Conservation (phyloP, 2,888 invertebrate species). For the Timandra comae region DNA sequence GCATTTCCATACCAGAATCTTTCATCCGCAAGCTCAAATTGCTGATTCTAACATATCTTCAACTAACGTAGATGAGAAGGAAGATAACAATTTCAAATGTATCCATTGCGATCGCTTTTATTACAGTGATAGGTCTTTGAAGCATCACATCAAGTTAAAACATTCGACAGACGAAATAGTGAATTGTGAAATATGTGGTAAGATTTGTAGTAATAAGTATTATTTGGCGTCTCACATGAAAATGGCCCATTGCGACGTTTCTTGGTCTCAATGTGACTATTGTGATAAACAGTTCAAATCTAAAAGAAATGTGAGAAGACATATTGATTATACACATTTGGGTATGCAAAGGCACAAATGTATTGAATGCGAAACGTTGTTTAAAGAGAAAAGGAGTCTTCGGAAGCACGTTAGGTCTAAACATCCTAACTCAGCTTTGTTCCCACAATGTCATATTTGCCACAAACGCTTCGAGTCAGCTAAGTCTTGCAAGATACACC, state of each 20-base stretch:
- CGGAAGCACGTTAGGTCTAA: slow-evolving; percentile 57
- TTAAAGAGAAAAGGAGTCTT: slow-evolving; percentile 59
- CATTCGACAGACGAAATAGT: slow-evolving; percentile 47
- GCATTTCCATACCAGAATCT: slow-evolving; percentile 52
- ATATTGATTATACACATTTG: slow-evolving; percentile 57
- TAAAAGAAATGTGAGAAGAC: slow-evolving; percentile 52
- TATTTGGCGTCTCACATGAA: slow-evolving; percentile 57
- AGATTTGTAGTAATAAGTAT: slow-evolving; percentile 56
- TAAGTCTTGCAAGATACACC: slow-evolving; percentile 59
- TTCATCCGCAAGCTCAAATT: slow-evolving; percentile 55
- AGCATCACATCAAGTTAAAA: slow-evolving; percentile 57
- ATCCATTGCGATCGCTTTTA: slow-evolving; percentile 45
- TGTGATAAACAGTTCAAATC: slow-evolving; percentile 60
- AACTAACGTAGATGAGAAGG: slow-evolving; percentile 33
- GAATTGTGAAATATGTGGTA: slow-evolving; percentile 46
- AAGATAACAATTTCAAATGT: slow-evolving; percentile 38
- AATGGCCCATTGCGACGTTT: slow-evolving; percentile 46
- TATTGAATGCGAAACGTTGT: slow-evolving; percentile 55
- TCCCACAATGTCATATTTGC: slow-evolving; percentile 62
- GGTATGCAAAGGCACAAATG: slow-evolving; percentile 60
- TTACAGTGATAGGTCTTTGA: slow-evolving; percentile 53
- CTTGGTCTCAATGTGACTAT: slow-evolving; percentile 54
- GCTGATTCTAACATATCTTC: slow-evolving; percentile 46
- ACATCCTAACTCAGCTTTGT: slow-evolving; percentile 47
- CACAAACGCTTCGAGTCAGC: slow-evolving; percentile 59